Evolutionary conservation across 2,797 vertebrate species (phyloP).

Genomic region (Taeniopygia guttata): DNA sequence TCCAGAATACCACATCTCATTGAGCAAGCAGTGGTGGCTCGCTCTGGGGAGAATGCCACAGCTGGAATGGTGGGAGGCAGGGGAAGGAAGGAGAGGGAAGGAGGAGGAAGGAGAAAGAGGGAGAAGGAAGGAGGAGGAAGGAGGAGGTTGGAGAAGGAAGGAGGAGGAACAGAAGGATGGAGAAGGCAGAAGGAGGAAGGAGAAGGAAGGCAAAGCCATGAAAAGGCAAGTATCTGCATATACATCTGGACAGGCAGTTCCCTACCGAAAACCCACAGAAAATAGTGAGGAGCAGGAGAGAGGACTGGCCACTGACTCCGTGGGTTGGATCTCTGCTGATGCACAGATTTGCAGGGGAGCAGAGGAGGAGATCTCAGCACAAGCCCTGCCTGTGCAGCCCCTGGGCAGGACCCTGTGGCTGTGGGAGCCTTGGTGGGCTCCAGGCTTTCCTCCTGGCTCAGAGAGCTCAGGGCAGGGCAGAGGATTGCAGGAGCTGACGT

Average conservation of each 20-base stretch:
- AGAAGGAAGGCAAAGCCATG: neutral
- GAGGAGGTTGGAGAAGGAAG: neutral
- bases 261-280: neutral
- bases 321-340: neutral
- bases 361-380: neutral
- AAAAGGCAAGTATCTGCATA: neutral
- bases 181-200: too few relatives aligned
- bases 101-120: too few relatives aligned
- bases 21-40: neutral
- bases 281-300: neutral
- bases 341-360: neutral
- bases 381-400: neutral
- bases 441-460: neutral
- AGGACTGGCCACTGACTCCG: too few relatives aligned
- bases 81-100: neutral
- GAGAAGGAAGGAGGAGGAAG: accelerated
- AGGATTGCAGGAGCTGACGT: neutral
- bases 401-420: neutral
- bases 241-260: neutral
- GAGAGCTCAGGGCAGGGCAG: neutral
- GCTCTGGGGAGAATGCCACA: neutral
- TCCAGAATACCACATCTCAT: neutral
- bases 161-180: accelerated
- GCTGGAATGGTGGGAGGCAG: neutral
- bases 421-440: neutral